These are phyloP conservation scores for Orthonyx spaldingii DNA, from an alignment of 2,113 vertebrate genomes.

Conservation along the genomic window DNA sequence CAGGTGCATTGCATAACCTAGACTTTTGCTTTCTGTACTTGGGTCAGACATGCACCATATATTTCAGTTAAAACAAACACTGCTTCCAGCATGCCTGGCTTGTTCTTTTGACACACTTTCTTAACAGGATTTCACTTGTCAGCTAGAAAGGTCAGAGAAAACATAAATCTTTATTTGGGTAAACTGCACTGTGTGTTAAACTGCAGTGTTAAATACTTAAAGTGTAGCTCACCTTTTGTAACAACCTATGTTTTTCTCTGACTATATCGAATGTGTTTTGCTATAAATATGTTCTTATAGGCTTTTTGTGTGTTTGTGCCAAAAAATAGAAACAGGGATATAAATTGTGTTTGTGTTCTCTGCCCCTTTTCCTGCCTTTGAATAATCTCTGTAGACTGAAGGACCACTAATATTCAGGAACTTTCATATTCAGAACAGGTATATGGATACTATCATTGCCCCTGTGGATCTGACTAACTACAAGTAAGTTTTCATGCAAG, in stretches of 20 bases:
- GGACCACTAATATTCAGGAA: not conserved
- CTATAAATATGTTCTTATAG: not conserved
- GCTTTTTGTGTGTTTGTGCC: not conserved
- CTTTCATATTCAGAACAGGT: not conserved
- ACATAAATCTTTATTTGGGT: constrained; percentile 2
- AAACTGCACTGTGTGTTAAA: not conserved
- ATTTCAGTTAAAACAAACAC: not conserved
- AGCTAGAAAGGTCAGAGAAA: not conserved
- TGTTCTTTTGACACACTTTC: constrained; percentile 12
- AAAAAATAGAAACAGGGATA: not conserved
- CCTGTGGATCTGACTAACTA: not conserved
- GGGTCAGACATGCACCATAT: not conserved
- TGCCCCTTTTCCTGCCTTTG: not conserved
- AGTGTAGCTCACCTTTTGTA: not conserved
- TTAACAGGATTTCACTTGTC: not conserved
- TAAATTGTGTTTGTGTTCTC: not conserved
- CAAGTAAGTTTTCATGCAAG: not conserved
- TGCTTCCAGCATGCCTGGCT: not conserved
- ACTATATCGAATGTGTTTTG: not conserved
- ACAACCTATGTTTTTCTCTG: not conserved
- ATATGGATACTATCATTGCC: accelerated
- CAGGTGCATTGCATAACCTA: not conserved
- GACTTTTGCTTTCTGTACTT: not conserved
- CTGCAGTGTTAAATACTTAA: not conserved
- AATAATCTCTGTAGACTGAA: not conserved